Evolutionary conservation across 92 coral and sea anemone species (phyloP).

Genomic region (Virgularia gustaviana): DNA sequence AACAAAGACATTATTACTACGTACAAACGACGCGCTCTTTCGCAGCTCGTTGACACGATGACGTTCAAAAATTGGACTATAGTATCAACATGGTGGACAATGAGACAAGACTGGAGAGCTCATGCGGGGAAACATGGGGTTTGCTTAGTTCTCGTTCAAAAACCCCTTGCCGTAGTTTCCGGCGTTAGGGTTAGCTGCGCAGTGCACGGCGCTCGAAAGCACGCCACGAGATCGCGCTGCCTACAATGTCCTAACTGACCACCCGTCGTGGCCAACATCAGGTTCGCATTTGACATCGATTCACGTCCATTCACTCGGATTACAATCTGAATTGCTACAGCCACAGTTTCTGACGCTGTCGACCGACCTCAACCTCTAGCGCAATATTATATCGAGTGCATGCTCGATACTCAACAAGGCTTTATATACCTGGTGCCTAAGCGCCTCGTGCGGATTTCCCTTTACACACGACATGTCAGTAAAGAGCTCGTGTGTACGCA

Average conservation of each 20-base stretch:
- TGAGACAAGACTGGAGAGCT: background rate
- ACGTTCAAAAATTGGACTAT: too few species aligned
- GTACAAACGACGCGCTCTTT: too few species aligned
- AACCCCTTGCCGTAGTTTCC: conserved; percentile 22
- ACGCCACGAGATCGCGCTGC: background rate
- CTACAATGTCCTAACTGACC: conserved; percentile 37
- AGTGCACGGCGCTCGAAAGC: conserved; percentile 1
- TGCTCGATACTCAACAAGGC: background rate
- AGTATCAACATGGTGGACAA: background rate
- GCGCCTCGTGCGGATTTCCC: background rate
- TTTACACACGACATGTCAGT: background rate
- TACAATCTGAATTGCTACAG: conserved; percentile 14
- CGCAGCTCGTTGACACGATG: too few species aligned
- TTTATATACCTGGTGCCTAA: background rate
- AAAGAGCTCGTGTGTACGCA: background rate
- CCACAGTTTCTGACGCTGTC: background rate
- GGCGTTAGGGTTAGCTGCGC: background rate
- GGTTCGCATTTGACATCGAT: conserved; percentile 19
- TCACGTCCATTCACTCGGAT: conserved; percentile 25
- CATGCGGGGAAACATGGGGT: background rate
- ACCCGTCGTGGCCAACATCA: conserved; percentile 26
- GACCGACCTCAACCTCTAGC: background rate
- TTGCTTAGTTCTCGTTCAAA: conserved; percentile 5
- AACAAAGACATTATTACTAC: too few species aligned
- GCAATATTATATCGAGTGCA: background rate